phyloP scores from a whole-genome alignment of 2,888 invertebrate genomes.

The Taenaris catops region DNA sequence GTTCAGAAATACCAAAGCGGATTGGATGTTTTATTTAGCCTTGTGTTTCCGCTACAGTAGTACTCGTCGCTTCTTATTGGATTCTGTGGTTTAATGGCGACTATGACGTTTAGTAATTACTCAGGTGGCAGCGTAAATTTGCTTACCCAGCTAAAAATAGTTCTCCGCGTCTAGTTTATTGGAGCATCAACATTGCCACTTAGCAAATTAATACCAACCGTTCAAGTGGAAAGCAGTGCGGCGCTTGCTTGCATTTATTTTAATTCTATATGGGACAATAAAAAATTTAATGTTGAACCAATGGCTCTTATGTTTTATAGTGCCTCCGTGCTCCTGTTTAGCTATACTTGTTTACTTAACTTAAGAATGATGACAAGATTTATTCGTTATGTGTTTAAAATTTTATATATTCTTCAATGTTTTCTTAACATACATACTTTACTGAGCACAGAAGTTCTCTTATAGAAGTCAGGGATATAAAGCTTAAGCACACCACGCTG shows the following conservation, averaged over 20 bases:
- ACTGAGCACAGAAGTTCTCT: too few relatives aligned
- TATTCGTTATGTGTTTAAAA: too few relatives aligned
- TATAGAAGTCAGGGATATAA: too few relatives aligned
- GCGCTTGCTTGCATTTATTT: conserved; percentile 9
- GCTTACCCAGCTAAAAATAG: conserved; percentile 21
- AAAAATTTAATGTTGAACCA: not conserved
- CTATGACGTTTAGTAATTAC: conserved; percentile 21
- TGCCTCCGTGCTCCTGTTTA: not conserved
- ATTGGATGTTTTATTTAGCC: too few relatives aligned
- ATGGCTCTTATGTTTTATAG: not conserved
- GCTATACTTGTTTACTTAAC: too few relatives aligned
- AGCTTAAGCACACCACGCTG: too few relatives aligned
- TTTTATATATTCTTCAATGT: too few relatives aligned
- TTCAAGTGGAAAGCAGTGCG: conserved; percentile 7
- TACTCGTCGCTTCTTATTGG: not conserved
- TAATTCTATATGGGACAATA: conserved; percentile 1
- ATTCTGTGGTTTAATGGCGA: too few relatives aligned
- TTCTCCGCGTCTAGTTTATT: conserved; percentile 9
- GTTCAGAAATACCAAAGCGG: too few relatives aligned
- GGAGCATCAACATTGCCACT: conserved; percentile 14
- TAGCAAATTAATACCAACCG: conserved; percentile 13
- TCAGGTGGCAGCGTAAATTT: conserved; percentile 21
- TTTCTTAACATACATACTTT: too few relatives aligned
- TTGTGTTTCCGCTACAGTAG: not conserved
- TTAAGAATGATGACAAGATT: too few relatives aligned